Evolutionary conservation across 2,797 vertebrate genomes (phyloP), one percentile per base, ranked within the genome.

Genomic region (Ambastaia sidthimunki): DNA sequence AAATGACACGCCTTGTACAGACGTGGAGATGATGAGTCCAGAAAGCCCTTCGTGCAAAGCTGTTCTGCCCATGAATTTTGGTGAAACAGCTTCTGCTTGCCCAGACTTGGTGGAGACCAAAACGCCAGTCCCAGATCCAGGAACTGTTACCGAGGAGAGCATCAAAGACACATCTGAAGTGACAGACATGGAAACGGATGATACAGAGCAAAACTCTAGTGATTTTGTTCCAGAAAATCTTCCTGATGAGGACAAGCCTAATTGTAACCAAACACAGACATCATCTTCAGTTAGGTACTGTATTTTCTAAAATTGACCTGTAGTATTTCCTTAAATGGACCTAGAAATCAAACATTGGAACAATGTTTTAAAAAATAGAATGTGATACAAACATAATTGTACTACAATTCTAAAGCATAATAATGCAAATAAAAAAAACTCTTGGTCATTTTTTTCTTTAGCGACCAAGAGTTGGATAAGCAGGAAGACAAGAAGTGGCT

Each of bases 1-100:
- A 34, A 89, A 85, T 88, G 82, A 86, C 52, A 74, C 5, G 4
- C 78, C 21, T 62, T 80, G 60, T 1, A 44, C 81, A n/a, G 92
- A 94, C 80, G 88, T 90, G 28, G 91, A 92, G 80, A 94, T 93
- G 93, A 67, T 88, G 69, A 93, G 90, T 76, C 91, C 90, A 18
- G 89, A 92, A 18, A 93, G 90, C 82, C 89, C 92, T 4, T 7
- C 78, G 0, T 60, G 65, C 80, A 89, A 89, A 86, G 55, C 69
- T 1, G 18, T 57, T 7, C 37, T 7, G 1, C 19, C 47, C 15
- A 85, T 37, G 74, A 86, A 54, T 77, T 82, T 81, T 41, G 81
- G 65, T 37, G 86, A 89, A 47, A 85, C 77, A 9, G 80, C 82
- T 21, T n/a, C 78, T 81, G 79, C 23, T 23, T 67, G 55, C 80